Base-by-base conservation (phyloP, 2,797 vertebrate species). In the Thaleichthys pacificus region DNA sequence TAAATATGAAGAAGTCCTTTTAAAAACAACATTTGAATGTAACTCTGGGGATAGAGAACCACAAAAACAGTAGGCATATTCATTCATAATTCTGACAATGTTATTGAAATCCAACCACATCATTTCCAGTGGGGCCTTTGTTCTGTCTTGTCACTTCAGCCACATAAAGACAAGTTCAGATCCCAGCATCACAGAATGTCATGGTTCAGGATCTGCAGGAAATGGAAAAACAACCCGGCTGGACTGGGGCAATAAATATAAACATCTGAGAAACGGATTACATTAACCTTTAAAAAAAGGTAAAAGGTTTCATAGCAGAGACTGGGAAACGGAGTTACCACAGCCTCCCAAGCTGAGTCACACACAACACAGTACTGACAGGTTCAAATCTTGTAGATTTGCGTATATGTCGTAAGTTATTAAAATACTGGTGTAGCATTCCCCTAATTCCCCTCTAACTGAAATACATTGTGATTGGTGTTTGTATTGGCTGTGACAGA, bases 231-330 rank as follows among this genome's bases (percentile, higher is more conserved):
- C 69, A 85, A 86, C 79, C 75, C 42, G 77, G 80, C 71, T 83
- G 74, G 78, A 80, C 62, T 65, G 70, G 67, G 77, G 77, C 83
- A 87, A 87, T 86, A 89, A 85, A 89, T 83, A 87, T 76, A 87
- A 87, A 90, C 79, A 89, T 86, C 81, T 61, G 30, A 35, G 38
- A 83, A 84, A 90, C 73, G 78, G 75, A 90, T 90, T 86, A 74
- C 71, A 77, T 81, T 76, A 89, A 90, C 82, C 88, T 89, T 88
- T 89, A 83, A 79, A 84, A 84, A 85, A 87, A 86, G 83, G 56
- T 61, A 79, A 56, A 81, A 80, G 68, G 70, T 77, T 74, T 56
- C 51, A 56, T n/a, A 56, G 51, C 42, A 77, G 70, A 72, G 74
- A 89, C 78, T 80, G 85, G 82, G 77, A 77, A 56, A 56, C 51